phyloP scores from a whole-genome alignment of 2,888 invertebrate genomes.

The Athrips mouffetella region DNA sequence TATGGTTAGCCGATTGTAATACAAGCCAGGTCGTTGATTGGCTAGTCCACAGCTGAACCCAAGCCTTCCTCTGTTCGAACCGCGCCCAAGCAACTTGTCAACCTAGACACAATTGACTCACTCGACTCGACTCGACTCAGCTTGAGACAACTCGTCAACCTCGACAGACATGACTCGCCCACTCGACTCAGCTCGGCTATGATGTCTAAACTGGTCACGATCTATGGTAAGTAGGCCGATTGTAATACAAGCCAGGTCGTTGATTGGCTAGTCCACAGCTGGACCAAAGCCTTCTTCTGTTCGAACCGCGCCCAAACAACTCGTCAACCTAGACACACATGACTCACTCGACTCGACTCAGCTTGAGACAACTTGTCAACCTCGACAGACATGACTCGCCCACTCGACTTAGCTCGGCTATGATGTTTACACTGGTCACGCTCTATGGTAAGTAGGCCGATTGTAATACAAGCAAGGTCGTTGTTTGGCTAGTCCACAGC shows the following conservation, averaged over 20 bases:
- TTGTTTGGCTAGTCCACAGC: not conserved
- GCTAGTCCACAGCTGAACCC: not conserved
- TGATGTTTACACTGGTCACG: constrained; percentile 66
- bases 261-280: not conserved
- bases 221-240: constrained; percentile 60
- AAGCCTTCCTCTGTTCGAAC: too few species aligned
- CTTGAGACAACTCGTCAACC: constrained; percentile 64
- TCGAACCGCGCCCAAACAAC: too few species aligned
- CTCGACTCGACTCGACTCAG: constrained; percentile 36
- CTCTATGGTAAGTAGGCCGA: constrained; percentile 67
- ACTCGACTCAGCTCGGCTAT: constrained; percentile 62
- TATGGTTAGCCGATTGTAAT: constrained; percentile 57
- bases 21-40: not conserved
- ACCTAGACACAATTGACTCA: too few species aligned
- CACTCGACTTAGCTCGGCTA: constrained; percentile 58
- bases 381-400: too few species aligned
- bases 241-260: not conserved
- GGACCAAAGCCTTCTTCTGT: not conserved
- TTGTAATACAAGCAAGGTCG: not conserved
- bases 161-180: constrained; percentile 50
- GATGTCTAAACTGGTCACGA: constrained; percentile 63
- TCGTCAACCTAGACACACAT: too few species aligned
- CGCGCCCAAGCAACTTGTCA: too few species aligned
- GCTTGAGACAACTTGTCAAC: too few species aligned
- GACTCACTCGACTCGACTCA: too few species aligned